Conservation (phyloP, 2,888 invertebrate genomes). For the Cecidostiba fungosa region DNA sequence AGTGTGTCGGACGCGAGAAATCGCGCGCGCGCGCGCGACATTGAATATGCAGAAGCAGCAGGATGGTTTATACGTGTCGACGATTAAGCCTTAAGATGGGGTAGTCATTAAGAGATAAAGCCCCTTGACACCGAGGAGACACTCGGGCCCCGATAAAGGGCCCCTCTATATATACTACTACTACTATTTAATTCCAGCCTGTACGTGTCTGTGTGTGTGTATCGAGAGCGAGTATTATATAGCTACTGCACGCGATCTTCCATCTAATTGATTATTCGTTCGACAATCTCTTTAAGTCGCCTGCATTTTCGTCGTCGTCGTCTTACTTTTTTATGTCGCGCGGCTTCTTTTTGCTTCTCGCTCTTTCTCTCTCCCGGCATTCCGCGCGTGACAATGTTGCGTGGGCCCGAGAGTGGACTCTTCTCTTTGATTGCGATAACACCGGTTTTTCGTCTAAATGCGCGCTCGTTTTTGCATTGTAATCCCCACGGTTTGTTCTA, state of each 20-base stretch:
- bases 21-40: constrained; percentile 65
- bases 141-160: constrained; percentile 57
- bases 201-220: background rate
- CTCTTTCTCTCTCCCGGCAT: constrained; percentile 18
- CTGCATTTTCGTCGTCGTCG: constrained; percentile 43
- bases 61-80: constrained; percentile 79
- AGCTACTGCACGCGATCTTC: constrained; percentile 60
- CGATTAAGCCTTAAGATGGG: constrained; percentile 78
- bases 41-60: constrained; percentile 77
- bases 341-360: background rate
- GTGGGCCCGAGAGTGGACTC: constrained; percentile 25
- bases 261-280: constrained; percentile 64
- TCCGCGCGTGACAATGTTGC: constrained; percentile 54
- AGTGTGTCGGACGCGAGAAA: constrained; percentile 42
- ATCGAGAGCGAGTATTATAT: background rate
- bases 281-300: constrained; percentile 64
- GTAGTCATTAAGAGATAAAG: constrained; percentile 79
- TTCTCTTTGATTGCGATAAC: constrained; percentile 49
- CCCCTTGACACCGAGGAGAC: constrained; percentile 72
- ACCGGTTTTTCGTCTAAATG: constrained; percentile 33
- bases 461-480: background rate
- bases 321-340: background rate
- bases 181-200: constrained; percentile 35
- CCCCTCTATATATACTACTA: constrained; percentile 33
- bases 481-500: too few species aligned